Evolutionary conservation across 92 coral and sea anemone species (phyloP), one percentile per base, ranked within the genome.

Genomic region (Epizoanthus ramosus): DNA sequence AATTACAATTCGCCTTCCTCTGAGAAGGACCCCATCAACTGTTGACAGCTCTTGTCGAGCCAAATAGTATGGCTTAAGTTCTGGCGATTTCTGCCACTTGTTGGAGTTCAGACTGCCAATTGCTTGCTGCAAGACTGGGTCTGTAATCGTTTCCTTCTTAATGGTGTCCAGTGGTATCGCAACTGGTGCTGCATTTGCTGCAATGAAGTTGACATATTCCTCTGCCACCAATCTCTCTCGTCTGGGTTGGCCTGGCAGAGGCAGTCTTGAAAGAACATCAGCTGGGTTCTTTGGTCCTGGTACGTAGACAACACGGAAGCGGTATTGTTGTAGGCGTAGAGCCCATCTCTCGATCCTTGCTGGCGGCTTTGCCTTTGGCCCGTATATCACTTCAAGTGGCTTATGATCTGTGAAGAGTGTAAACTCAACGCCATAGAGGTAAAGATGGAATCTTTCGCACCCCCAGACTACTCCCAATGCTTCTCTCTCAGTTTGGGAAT

Each of bases 321-420:
- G 57, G 60, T 80, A 80, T 23, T 74, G 63, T 47, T 80, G 89
- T 13, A 80, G 86, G 24, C 76, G 63, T 19, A 80, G 57, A 23
- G 74, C 82, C 90, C 83, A 87, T 18, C 71, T 71, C 66, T 87
- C 86, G 17, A 87, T 87, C 25, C 79, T 52, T 21, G 90, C 79
- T 5, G 90, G 85, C 1, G 89, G 87, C 68, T 87, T 87, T 37
- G 77, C 85, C 28, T 47, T 69, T 1, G 73, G 86, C 13, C 73
- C 82, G 74, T 80, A 71, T 74, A 81, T 79, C 19, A 87, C 86
- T 64, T 87, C 90, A 56, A 81, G 65, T 21, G 87, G 83, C 58
- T 87, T 87, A 52, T 81, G 84, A 57, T 87, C 90, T 0, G 82
- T 79, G 28, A 72, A 39, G 23, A 81, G 57, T 65, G 52, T 74